Evolutionary conservation across 2,888 invertebrate genomes (phyloP), one percentile per base, ranked within the genome.

Genomic region (Aleiodes leptofemur): DNA sequence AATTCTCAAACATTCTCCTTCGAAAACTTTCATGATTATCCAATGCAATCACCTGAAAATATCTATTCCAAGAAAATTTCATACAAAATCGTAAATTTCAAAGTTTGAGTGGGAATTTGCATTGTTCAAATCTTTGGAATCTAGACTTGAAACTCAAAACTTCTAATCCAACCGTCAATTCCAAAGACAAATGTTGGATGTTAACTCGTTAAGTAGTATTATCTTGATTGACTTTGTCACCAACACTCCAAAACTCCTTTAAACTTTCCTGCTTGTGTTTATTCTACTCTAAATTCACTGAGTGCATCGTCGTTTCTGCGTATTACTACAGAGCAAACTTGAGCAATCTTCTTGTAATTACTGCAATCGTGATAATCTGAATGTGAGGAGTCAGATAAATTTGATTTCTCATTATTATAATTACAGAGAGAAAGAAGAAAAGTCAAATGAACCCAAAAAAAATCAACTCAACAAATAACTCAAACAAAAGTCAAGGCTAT

Each of bases 141-240:
- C 34, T 59, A 31, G 29, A 23, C 57, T 31, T 31, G 13, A 9
- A 57, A 29, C 13, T 31, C 34, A 34, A n/a, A 31, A 38, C n/a
- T 59, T 34, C 11, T 59, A 59, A 38, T 59, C n/a, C 59, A 59
- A 13, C 3, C 59, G 59, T 34, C 59, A 59, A 34, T 59, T 34
- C n/a, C 38, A 1, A n/a, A n/a, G 38, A 38, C 6, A 59, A 59
- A 38, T n/a, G 16, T 31, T 31, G 11, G 13, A 31, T 29, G 38
- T 31, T 34, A 59, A 59, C 59, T 59, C 38, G n/a, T 59, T n/a
- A n/a, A 59, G 13, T 31, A 38, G 13, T 38, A 31, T 38, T 38
- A 59, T 29, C 34, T 34, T 34, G 34, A 59, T 59, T 59, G 31
- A 38, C 59, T 57, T 57, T 57, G 31, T 6, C 57, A 57, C 57